phyloP scores from a whole-genome alignment of 2,113 vertebrate species.

The Macquaria ambigua region DNA sequence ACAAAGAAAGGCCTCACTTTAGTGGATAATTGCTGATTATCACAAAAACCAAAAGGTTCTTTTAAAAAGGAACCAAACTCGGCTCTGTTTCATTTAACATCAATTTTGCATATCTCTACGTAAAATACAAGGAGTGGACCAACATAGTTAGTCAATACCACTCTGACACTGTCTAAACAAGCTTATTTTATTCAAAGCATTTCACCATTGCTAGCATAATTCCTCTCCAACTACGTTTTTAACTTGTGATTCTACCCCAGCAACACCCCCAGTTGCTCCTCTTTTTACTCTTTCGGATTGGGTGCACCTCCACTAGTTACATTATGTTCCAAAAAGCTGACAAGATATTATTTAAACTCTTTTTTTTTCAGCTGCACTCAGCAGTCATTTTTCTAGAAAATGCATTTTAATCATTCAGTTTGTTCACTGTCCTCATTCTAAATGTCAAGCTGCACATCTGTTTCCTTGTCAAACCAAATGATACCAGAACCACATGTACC shows the following conservation, averaged over 20 bases:
- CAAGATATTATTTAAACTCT: not conserved
- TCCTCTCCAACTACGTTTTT: not conserved
- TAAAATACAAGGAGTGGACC: not conserved
- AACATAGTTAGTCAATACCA: not conserved
- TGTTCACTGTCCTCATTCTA: constrained; percentile 9
- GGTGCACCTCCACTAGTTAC: not conserved
- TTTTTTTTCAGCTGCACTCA: not conserved
- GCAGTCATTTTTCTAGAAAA: not conserved
- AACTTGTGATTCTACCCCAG: not conserved
- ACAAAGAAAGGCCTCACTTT: not conserved
- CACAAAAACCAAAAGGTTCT: not conserved
- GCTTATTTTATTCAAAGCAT: not conserved
- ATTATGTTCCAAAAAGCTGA: not conserved
- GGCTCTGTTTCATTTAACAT: not conserved
- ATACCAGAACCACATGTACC: not conserved
- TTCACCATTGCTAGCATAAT: not conserved
- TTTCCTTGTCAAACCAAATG: not conserved
- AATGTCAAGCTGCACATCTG: constrained; percentile 15
- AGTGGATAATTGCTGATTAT: not conserved
- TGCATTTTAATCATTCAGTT: not conserved
- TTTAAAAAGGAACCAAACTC: not conserved
- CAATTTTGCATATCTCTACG: not conserved
- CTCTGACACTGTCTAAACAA: not conserved
- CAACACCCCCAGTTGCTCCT: not conserved
- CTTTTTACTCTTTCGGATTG: not conserved